Conservation (phyloP, 1,140 invertebrate species). For the Drosophila athabasca region DNA sequence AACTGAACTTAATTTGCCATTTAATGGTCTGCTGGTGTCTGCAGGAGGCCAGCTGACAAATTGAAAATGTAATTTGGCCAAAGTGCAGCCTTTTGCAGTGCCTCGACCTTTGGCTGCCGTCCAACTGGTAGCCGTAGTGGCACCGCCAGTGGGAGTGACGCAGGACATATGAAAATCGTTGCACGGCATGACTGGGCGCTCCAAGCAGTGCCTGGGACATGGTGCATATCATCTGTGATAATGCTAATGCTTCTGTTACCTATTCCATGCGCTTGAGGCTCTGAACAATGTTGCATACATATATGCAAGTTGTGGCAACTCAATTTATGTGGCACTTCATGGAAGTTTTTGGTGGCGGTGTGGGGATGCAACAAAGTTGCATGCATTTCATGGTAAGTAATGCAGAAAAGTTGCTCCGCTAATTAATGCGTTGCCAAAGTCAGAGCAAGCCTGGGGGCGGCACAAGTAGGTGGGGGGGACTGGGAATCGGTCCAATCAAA, state of each 20-base stretch:
- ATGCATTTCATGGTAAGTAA: constrained; percentile 21
- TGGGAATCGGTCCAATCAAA: constrained; percentile 62
- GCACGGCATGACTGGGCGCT: constrained; percentile 24
- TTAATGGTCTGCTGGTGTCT: constrained; percentile 44
- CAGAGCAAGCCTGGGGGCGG: neutral
- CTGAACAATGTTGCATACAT: constrained; percentile 28
- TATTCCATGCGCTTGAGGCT: constrained; percentile 5
- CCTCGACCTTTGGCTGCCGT: constrained; percentile 46
- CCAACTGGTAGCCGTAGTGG: constrained; percentile 25
- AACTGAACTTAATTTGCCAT: constrained; percentile 68
- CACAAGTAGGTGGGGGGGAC: too few species aligned
- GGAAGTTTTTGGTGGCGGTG: constrained; percentile 14
- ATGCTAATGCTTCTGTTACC: constrained; percentile 19
- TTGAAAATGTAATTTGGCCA: constrained; percentile 77
- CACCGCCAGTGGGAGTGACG: constrained; percentile 1
- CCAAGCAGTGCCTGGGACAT: too few species aligned
- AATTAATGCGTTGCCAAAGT: constrained; percentile 64
- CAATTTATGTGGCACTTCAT: constrained; percentile 42
- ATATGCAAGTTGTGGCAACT: constrained; percentile 19
- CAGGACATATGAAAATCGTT: constrained; percentile 61
- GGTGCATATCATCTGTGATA: constrained; percentile 11
- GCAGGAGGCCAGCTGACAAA: constrained; percentile 62
- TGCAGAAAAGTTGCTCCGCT: constrained; percentile 62
- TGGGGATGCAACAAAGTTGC: constrained; percentile 53
- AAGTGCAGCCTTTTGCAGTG: constrained; percentile 55